Evolutionary conservation across 2,113 vertebrate genomes (phyloP).

Genomic region (Thalassoma bifasciatum): DNA sequence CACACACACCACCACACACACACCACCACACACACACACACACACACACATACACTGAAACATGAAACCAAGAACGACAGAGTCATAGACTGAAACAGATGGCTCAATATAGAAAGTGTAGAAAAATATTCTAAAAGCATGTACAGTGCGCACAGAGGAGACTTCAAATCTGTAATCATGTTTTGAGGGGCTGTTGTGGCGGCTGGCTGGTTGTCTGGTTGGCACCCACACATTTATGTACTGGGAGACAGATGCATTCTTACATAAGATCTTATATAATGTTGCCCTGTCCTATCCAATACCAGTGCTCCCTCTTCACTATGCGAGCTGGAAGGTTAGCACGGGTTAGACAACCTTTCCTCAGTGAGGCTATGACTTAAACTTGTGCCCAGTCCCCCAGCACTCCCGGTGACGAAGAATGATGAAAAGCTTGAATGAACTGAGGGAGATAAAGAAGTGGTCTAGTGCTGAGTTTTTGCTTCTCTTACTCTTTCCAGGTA

Average conservation of each 20-base stretch:
- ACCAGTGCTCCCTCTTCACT: slow-evolving; percentile 68
- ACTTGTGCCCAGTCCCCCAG: slow-evolving; percentile 15
- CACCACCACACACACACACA: no score
- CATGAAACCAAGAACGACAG: slow-evolving; percentile 29
- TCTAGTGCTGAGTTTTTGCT: no score
- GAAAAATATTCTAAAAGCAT: slow-evolving; percentile 43
- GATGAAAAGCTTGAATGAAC: slow-evolving; percentile 33
- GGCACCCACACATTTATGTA: slow-evolving; percentile 77
- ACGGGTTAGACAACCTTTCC: slow-evolving; percentile 59
- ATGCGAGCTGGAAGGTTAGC: slow-evolving; percentile 49
- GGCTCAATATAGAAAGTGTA: slow-evolving; percentile 50
- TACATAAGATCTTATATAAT: slow-evolving; percentile 84
- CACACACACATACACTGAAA: background rate
- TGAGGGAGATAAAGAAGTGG: background rate
- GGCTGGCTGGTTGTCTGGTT: slow-evolving; percentile 70
- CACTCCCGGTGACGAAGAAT: slow-evolving; percentile 45
- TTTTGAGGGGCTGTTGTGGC: slow-evolving; percentile 66
- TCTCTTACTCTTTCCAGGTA: background rate
- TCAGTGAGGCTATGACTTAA: slow-evolving; percentile 34
- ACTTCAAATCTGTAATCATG: slow-evolving; percentile 60
- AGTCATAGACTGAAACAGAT: slow-evolving; percentile 64
- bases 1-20: no score
- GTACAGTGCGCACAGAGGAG: slow-evolving; percentile 51
- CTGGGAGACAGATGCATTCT: slow-evolving; percentile 83
- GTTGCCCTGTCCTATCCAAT: slow-evolving; percentile 68